These are phyloP conservation scores for Hofmannophila pseudospretella DNA, from an alignment of 2,888 invertebrate species.

Conservation along the genomic window DNA sequence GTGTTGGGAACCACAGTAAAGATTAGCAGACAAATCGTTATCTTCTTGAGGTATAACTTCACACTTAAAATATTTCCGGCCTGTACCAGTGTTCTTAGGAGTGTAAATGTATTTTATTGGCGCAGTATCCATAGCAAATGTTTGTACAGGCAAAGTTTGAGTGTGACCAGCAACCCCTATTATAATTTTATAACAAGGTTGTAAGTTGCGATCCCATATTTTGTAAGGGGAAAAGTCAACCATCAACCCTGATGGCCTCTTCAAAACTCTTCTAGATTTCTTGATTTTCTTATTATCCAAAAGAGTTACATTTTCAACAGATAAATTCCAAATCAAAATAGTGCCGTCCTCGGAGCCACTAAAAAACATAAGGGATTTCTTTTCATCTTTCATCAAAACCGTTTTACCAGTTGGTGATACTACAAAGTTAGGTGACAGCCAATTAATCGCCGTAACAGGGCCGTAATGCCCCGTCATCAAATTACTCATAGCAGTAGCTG, in stretches of 20 bases:
- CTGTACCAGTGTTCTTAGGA: slow-evolving; percentile 41
- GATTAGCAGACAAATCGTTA: slow-evolving; percentile 39
- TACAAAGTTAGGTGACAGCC: slow-evolving; percentile 81
- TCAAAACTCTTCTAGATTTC: slow-evolving; percentile 63
- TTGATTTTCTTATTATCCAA: slow-evolving; percentile 54
- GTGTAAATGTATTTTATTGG: slow-evolving; percentile 46
- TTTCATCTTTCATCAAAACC: slow-evolving; percentile 34
- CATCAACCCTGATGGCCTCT: slow-evolving; percentile 77
- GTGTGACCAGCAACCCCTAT: slow-evolving; percentile 62
- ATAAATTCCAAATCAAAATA: slow-evolving; percentile 84
- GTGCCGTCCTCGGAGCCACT: slow-evolving; percentile 82
- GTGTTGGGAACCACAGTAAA: slow-evolving; percentile 60
- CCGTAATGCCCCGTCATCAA: slow-evolving; percentile 80
- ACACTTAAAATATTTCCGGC: slow-evolving; percentile 60
- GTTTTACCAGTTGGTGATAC: slow-evolving; percentile 79
- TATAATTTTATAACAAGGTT: slow-evolving; percentile 79
- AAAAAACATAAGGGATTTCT: slow-evolving; percentile 78
- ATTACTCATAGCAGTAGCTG: slow-evolving; percentile 79
- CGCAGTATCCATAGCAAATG: slow-evolving; percentile 55
- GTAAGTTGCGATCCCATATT: slow-evolving; percentile 77
- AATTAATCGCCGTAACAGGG: slow-evolving; percentile 81
- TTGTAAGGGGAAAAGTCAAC: slow-evolving; percentile 80
- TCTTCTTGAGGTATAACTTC: slow-evolving; percentile 45
- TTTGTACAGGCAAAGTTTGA: slow-evolving; percentile 57
- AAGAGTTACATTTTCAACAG: slow-evolving; percentile 55